A percentile compares a stretch with the other conserved stretches of the same genome.
Evolutionary conservation across 2,888 invertebrate species (phyloP).

Genomic region (Agrochola circellaris): DNA sequence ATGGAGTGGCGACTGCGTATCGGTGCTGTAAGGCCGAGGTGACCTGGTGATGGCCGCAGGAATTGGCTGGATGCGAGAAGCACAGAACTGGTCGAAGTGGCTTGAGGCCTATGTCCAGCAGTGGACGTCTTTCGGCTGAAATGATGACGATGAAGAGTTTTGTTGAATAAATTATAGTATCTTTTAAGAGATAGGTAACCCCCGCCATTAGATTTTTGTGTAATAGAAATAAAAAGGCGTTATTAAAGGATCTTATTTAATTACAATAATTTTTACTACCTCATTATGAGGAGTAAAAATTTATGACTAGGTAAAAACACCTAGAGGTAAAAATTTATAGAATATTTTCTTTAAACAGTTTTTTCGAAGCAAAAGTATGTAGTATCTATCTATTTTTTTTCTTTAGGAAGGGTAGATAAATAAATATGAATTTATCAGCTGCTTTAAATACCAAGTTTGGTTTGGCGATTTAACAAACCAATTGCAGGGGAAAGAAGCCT

Average conservation of each 20-base stretch:
- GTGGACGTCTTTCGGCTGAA: no score
- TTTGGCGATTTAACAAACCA: not conserved
- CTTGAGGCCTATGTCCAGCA: no score
- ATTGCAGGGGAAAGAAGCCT: not conserved
- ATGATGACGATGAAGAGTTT: not conserved
- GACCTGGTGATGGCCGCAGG: no score
- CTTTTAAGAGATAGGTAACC: not conserved
- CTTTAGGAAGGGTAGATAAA: no score
- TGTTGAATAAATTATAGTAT: not conserved
- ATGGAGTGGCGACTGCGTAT: no score
- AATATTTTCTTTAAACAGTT: not conserved
- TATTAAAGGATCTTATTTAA: not conserved
- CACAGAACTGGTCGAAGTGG: no score
- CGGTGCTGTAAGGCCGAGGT: no score
- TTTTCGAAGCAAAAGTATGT: not conserved
- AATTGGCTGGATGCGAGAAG: no score
- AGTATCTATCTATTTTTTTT: not conserved
- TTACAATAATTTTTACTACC: slow-evolving; percentile 12
- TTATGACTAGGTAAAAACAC: slow-evolving; percentile 13
- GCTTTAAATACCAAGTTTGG: not conserved
- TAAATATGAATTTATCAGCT: not conserved
- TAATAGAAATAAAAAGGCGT: not conserved
- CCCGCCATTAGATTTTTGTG: not conserved
- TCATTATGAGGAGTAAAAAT: slow-evolving; percentile 28
- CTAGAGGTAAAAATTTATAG: not conserved